Evolutionary conservation across 2,888 invertebrate species (phyloP).

Genomic region (Ceriagrion tenellum): DNA sequence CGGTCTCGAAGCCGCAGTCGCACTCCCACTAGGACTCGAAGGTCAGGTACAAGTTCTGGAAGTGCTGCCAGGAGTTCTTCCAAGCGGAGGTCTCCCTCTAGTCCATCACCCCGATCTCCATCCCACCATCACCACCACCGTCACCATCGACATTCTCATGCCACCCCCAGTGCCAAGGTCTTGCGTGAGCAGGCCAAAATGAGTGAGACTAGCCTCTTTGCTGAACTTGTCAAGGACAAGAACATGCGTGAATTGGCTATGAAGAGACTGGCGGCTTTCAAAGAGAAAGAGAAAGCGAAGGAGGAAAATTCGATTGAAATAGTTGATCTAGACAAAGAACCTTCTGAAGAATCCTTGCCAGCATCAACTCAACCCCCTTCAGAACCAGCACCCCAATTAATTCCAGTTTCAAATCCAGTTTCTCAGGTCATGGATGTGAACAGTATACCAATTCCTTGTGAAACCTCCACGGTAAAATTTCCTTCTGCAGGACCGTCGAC

Average conservation of each 20-base stretch:
- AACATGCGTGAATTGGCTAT: constrained; percentile 89
- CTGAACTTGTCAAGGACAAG: constrained; percentile 92
- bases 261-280: constrained; percentile 82
- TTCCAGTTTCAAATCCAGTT: constrained; percentile 44
- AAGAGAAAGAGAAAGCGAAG: constrained; percentile 84
- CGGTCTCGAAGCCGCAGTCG: constrained; percentile 60
- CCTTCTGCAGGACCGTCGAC: constrained; percentile 1
- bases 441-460: constrained; percentile 68
- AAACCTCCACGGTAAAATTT: constrained; percentile 65
- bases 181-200: constrained; percentile 83
- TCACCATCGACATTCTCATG: constrained; percentile 68
- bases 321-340: constrained; percentile 55
- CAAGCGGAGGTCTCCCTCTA: constrained; percentile 74
- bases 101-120: constrained; percentile 67
- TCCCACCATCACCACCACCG: constrained; percentile 75
- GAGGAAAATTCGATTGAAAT: constrained; percentile 74
- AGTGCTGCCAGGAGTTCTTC: constrained; percentile 76
- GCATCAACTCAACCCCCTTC: not conserved
- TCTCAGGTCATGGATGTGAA: constrained; percentile 67
- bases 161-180: constrained; percentile 69
- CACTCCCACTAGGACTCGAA: constrained; percentile 50
- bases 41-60: constrained; percentile 73
- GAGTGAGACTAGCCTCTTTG: constrained; percentile 93
- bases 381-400: constrained; percentile 19
- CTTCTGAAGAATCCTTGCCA: constrained; percentile 61